phyloP scores from a whole-genome alignment of 2,797 vertebrate genomes.

The Sarcoramphus papa region DNA sequence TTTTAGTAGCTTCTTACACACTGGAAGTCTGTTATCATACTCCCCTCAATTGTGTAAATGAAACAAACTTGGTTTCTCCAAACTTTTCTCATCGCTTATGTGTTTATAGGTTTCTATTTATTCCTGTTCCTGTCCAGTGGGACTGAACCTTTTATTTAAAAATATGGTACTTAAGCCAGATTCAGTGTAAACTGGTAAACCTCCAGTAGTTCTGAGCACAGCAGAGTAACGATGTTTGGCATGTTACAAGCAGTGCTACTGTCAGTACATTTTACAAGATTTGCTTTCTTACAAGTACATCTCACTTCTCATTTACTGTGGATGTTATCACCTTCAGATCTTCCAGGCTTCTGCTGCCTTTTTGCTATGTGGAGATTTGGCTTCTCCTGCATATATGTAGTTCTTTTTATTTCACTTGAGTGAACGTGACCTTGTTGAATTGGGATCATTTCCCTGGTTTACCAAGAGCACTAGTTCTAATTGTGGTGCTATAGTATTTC shows the following conservation, averaged over 20 bases:
- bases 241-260: background rate
- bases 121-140: background rate
- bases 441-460: background rate
- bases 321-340: conserved; percentile 1
- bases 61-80: background rate
- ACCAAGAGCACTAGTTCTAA: background rate
- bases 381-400: background rate
- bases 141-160: conserved; percentile 19
- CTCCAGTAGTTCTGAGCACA: background rate
- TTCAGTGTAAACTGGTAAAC: background rate
- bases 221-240: background rate
- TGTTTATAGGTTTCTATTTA: conserved; percentile 11
- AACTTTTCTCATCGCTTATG: background rate
- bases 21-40: background rate
- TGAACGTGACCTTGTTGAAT: background rate
- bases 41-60: background rate
- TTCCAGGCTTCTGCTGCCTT: background rate
- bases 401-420: background rate
- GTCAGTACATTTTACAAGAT: background rate
- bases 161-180: background rate
- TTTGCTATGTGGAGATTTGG: background rate
- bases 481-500: background rate
- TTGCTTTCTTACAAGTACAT: conserved; percentile 4
- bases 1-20: background rate
- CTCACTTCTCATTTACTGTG: conserved; percentile 13